phyloP scores from a whole-genome alignment of 2,888 invertebrate genomes.

The Melieria omissa region DNA sequence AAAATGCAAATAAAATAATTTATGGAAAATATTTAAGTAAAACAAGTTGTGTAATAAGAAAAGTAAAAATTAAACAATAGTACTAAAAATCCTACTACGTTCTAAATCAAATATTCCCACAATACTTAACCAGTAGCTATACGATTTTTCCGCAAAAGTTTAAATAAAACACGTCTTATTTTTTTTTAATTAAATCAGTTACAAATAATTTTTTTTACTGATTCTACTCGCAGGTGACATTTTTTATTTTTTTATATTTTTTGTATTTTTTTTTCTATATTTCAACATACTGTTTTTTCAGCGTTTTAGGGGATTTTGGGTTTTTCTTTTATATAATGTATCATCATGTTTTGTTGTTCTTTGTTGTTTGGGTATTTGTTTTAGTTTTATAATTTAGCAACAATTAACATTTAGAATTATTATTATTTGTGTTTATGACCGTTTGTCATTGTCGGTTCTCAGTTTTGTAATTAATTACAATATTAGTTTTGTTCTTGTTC shows the following conservation, averaged over 20 bases:
- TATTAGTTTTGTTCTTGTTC: conserved; percentile 14
- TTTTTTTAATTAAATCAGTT: conserved; percentile 39
- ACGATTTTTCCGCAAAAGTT: background rate
- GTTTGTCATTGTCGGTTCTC: conserved; percentile 33
- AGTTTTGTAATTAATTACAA: conserved; percentile 28
- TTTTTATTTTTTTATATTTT: conserved; percentile 21
- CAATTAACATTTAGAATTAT: conserved; percentile 51
- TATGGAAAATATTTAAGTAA: too few species aligned
- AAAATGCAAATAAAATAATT: too few species aligned
- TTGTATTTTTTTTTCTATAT: conserved; percentile 20
- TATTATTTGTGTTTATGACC: conserved; percentile 39
- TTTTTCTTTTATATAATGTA: conserved; percentile 3
- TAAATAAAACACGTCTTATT: conserved; percentile 24
- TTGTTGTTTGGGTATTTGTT: conserved; percentile 1
- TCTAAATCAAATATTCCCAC: too few species aligned
- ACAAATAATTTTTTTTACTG: conserved; percentile 38
- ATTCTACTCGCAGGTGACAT: conserved; percentile 36
- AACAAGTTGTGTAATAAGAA: too few species aligned
- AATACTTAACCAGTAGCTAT: too few species aligned
- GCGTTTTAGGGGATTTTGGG: conserved; percentile 12
- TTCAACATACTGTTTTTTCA: conserved; percentile 30
- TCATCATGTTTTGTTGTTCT: conserved; percentile 18
- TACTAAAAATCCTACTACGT: too few species aligned
- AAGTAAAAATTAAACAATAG: too few species aligned
- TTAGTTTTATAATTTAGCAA: conserved; percentile 39